Percentiles rank a stretch among this genome's conserved stretches.
phyloP scores from a whole-genome alignment of 2,113 vertebrate species.

The Laticauda colubrina region DNA sequence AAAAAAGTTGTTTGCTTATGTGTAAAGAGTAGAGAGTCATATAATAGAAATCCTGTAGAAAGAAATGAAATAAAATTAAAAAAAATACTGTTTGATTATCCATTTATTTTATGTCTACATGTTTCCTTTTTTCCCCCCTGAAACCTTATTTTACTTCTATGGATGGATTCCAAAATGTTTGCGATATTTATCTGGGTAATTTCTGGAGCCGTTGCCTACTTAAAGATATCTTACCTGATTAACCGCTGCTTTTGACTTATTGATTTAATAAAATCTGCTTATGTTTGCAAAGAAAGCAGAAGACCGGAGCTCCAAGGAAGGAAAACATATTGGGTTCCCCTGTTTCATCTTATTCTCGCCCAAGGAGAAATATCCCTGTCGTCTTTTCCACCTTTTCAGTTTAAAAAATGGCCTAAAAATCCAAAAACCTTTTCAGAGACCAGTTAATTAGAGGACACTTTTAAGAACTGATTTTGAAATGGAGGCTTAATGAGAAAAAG shows the following conservation, averaged over 20 bases:
- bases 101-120: background rate
- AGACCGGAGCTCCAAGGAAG: background rate
- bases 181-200: background rate
- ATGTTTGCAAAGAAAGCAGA: background rate
- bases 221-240: background rate
- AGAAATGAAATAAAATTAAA: background rate
- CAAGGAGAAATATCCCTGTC: background rate
- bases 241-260: background rate
- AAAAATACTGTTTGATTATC: background rate
- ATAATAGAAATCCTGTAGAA: background rate
- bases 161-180: background rate
- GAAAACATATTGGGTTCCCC: background rate
- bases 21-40: background rate
- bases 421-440: background rate
- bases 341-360: background rate
- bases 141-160: background rate
- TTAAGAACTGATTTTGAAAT: background rate
- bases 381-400: background rate
- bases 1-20: background rate
- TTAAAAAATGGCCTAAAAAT: background rate
- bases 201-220: background rate
- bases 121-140: background rate
- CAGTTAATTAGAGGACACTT: background rate
- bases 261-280: background rate
- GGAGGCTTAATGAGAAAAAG: background rate